A percentile compares a stretch with the other conserved stretches of the same genome.
These are phyloP conservation scores for Cryptosula pallasiana DNA, from an alignment of 2,888 invertebrate species.

Conservation along the genomic window DNA sequence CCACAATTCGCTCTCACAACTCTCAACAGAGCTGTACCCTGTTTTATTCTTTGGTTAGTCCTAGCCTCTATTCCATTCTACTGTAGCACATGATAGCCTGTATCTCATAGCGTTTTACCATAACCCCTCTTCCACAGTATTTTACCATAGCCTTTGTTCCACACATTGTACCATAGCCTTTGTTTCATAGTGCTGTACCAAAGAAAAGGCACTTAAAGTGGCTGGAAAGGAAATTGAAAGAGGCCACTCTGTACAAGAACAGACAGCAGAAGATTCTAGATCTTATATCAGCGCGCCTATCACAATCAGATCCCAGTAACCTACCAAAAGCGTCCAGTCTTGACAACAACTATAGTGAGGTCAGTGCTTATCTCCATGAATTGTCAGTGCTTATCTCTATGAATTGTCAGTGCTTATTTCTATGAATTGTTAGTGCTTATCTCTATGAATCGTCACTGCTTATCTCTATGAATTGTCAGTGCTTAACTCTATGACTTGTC, in stretches of 20 bases:
- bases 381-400: constrained; percentile 7
- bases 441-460: not conserved
- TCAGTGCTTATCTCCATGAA: too few relatives aligned
- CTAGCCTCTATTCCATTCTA: too few relatives aligned
- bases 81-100: too few relatives aligned
- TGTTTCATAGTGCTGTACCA: constrained; percentile 40
- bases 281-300: constrained; percentile 54
- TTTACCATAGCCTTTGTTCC: too few relatives aligned
- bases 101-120: too few relatives aligned
- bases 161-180: too few relatives aligned
- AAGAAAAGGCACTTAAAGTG: constrained; percentile 47
- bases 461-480: not conserved
- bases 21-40: too few relatives aligned
- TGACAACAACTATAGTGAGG: constrained; percentile 25
- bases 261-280: constrained; percentile 77
- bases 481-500: not conserved
- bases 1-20: too few relatives aligned
- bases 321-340: constrained; percentile 30
- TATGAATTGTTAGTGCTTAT: constrained; percentile 21
- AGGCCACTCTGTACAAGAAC: constrained; percentile 75
- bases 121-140: too few relatives aligned
- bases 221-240: constrained; percentile 67
- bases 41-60: too few relatives aligned
- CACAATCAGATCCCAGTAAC: constrained; percentile 40
- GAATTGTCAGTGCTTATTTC: not conserved